Percentiles rank a stretch among this genome's conserved stretches.
Conservation (phyloP, 2,797 vertebrate genomes). For the Clarias fuscus region DNA sequence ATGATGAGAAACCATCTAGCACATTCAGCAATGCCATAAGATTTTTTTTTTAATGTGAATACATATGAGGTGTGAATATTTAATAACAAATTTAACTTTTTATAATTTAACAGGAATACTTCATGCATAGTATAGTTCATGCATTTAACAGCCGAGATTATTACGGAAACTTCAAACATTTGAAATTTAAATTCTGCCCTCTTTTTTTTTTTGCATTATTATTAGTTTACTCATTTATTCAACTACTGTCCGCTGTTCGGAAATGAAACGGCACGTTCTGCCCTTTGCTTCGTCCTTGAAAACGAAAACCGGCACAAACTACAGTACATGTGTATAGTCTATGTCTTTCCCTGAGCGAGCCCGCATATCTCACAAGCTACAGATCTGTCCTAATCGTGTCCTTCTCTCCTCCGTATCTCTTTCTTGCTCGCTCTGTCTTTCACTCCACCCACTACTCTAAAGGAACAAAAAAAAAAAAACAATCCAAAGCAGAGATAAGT, state of each 20-base stretch:
- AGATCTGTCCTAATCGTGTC: slow-evolving; percentile 43
- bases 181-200: slow-evolving; percentile 24
- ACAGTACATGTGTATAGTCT: slow-evolving; percentile 4
- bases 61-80: neutral
- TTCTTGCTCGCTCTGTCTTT: slow-evolving; percentile 42
- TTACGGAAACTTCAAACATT: neutral
- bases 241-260: neutral
- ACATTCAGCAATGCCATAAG: neutral
- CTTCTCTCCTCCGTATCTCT: slow-evolving; percentile 28
- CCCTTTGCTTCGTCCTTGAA: slow-evolving; percentile 38
- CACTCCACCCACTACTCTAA: slow-evolving; percentile 42
- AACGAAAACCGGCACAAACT: slow-evolving; percentile 24
- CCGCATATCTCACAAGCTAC: slow-evolving; percentile 36
- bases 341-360: slow-evolving; percentile 14
- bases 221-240: slow-evolving; percentile 17
- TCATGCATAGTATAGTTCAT: too few species aligned
- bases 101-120: too few species aligned
- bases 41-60: neutral
- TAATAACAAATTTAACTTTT: neutral
- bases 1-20: neutral
- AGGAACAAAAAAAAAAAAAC: slow-evolving; percentile 39
- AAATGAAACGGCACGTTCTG: slow-evolving; percentile 14
- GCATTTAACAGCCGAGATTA: neutral
- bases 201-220: neutral
- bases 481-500: slow-evolving; percentile 63